Base-by-base conservation (phyloP, 2,888 invertebrate species). In the Desoria tigrina region DNA sequence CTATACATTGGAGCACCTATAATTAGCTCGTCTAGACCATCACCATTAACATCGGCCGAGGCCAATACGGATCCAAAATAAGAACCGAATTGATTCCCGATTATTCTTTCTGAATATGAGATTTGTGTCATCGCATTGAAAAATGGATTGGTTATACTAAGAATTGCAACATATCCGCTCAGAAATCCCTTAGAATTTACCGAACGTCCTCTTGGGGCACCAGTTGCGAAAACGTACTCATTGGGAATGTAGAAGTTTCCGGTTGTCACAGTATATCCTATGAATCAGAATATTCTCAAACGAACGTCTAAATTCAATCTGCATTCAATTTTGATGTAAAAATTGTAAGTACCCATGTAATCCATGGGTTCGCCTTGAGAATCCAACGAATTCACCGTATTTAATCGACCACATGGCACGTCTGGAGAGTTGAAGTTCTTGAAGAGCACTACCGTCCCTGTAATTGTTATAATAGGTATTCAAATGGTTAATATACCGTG, bases 31-130 rank as follows among this genome's bases (percentile, higher is more conserved):
- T 70, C 66, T 3, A 45, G 21, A 18, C 65, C 63, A 57, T 70
- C 65, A 1, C 66, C 66, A 57, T 68, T 57, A 11, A 71, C 11
- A 49, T 73, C 67, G 2, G 53, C 63, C 14, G 68, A 61, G 23
- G 65, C 61, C 16, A 73, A 2, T 11, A 60, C 55, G 21, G 63
- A 68, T 1, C 73, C 73, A 63, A 73, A 73, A 37, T 71, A 71
- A 6, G 67, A 64, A 9, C 70, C 70, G 26, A 66, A 61, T 42
- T 68, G 61, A 18, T 28, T 55, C 11, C 67, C 64, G 21, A 18
- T 6, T 45, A 16, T 21, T 6, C 6, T 11, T 45, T 18, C 45
- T 9, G 6, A 6, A 45, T 16, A 21, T 11, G 21, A 3, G 4
- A 45, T 21, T 21, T 21, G 45, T 45, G n/a, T 6, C 16, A 6